These are phyloP conservation scores for Caenorhabditis becei DNA, from an alignment of 2,888 invertebrate species.

Conservation along the genomic window DNA sequence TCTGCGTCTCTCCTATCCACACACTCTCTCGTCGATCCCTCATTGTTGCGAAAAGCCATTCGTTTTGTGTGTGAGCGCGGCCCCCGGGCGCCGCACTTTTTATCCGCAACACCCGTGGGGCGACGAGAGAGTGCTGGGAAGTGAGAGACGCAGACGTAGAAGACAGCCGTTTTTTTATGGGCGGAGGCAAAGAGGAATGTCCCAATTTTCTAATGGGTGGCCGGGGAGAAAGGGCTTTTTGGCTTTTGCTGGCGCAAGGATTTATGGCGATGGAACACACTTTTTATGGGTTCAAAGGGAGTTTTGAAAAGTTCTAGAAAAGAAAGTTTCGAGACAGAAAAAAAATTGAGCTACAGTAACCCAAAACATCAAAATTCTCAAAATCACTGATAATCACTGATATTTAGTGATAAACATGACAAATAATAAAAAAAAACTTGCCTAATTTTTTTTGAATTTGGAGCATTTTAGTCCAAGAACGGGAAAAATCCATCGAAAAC, in stretches of 20 bases:
- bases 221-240: background rate
- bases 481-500: too few relatives aligned
- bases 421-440: too few relatives aligned
- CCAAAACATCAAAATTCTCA: too few relatives aligned
- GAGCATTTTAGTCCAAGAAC: too few relatives aligned
- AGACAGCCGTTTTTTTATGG: conserved; percentile 45
- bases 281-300: background rate
- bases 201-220: conserved; percentile 59
- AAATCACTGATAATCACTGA: too few relatives aligned
- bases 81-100: conserved; percentile 28
- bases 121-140: conserved; percentile 1
- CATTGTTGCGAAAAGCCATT: conserved; percentile 62
- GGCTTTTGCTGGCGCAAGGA: too few relatives aligned
- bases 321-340: too few relatives aligned
- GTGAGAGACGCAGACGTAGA: conserved; percentile 13
- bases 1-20: background rate
- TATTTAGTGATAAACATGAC: too few relatives aligned
- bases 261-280: too few relatives aligned
- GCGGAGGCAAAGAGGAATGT: conserved; percentile 14
- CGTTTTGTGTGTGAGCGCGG: conserved; percentile 32
- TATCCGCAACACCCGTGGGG: conserved; percentile 37
- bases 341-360: too few relatives aligned
- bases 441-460: too few relatives aligned
- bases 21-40: conserved; percentile 19
- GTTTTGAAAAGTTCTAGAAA: too few relatives aligned